Evolutionary conservation across 2,113 vertebrate species (phyloP).

Genomic region (Microcebus tavaratra): DNA sequence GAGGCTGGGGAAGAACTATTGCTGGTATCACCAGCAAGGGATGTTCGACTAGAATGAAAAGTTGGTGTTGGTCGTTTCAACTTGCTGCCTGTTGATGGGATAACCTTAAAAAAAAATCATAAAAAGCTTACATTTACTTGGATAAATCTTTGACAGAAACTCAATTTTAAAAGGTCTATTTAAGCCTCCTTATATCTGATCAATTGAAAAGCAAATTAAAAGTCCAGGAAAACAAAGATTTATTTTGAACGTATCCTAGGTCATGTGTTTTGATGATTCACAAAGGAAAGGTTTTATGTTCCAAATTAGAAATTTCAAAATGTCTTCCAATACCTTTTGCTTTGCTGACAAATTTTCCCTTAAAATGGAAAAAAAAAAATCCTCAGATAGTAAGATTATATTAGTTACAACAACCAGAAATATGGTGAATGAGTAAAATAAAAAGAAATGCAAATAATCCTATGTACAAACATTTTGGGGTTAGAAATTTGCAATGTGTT

Average conservation of each 20-base stretch:
- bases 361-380: background rate
- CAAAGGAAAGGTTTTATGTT: slow-evolving; percentile 6
- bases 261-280: slow-evolving; percentile 37
- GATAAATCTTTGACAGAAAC: slow-evolving; percentile 16
- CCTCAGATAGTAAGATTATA: background rate
- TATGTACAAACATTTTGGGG: background rate
- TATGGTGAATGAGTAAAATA: background rate
- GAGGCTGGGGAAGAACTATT: slow-evolving; percentile 87
- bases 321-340: slow-evolving; percentile 22
- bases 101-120: slow-evolving; percentile 85
- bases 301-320: slow-evolving; percentile 50
- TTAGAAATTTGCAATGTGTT: background rate
- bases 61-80: slow-evolving; percentile 91
- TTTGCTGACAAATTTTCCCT: background rate
- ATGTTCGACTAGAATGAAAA: slow-evolving; percentile 96
- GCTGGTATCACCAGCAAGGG: slow-evolving; percentile 95
- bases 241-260: slow-evolving; percentile 7
- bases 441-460: background rate
- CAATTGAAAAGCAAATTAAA: slow-evolving; percentile 74
- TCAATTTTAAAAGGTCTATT: background rate
- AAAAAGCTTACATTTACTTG: slow-evolving; percentile 52
- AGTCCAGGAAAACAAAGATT: slow-evolving; percentile 72
- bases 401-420: background rate
- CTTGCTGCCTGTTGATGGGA: slow-evolving; percentile 90
- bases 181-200: background rate